Conservation (phyloP, 2,797 vertebrate genomes). For the Lindbergichthys nudifrons region DNA sequence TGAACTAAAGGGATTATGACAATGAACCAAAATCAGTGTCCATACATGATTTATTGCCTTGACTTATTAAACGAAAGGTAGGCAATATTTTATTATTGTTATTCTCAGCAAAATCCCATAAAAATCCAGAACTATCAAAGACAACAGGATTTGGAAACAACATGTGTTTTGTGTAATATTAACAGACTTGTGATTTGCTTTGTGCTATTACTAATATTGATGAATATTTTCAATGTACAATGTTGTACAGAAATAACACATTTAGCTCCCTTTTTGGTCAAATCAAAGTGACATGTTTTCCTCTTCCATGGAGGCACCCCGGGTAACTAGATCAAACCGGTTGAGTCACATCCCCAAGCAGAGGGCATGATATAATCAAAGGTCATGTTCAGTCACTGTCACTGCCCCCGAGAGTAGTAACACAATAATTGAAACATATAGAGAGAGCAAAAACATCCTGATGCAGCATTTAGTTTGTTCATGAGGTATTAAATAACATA, state of each 20-base stretch:
- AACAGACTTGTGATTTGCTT: background rate
- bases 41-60: background rate
- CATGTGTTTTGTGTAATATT: background rate
- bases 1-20: background rate
- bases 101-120: background rate
- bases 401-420: slow-evolving; percentile 3
- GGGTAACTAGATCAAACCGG: slow-evolving; percentile 30
- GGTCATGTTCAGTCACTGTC: slow-evolving; percentile 48
- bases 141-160: background rate
- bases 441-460: background rate
- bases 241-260: background rate
- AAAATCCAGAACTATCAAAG: background rate
- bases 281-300: slow-evolving; percentile 18
- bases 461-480: background rate
- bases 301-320: slow-evolving; percentile 18
- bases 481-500: slow-evolving; percentile 13
- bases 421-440: background rate
- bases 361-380: slow-evolving; percentile 52
- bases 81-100: background rate
- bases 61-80: background rate
- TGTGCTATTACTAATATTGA: background rate
- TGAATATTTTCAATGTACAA: background rate
- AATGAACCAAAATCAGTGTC: background rate
- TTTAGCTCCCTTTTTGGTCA: background rate
- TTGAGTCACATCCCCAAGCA: slow-evolving; percentile 56